Evolutionary conservation across 64 coral and sea anemone genomes (phyloP), one percentile per base, ranked within the genome.

Genomic region (Catalaphyllia jardinei): DNA sequence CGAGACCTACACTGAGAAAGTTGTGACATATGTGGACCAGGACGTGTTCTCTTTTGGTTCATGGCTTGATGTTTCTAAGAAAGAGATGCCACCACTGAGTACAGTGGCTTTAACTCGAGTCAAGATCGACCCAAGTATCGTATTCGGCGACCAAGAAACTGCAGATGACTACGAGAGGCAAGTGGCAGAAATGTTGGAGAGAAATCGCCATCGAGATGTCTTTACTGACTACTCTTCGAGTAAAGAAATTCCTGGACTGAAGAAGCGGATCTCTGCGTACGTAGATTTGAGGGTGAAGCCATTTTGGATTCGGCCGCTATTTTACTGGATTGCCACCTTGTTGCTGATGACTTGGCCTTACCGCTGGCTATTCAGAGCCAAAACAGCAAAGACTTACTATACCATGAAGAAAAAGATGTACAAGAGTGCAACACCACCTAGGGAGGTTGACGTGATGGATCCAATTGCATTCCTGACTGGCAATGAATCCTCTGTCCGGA

Each of bases 71-170:
- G 77, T 82, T 16, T 96, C 95, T 2, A 96, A 96, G 69, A 93
- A 67, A 16, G 88, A 96, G 12, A 93, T 93, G 95, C 95, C 95
- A 67, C 42, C 88, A 15, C 75, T 93, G 1, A 93, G 88, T 14
- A 62, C 54, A 0, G 88, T 90, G 4, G 83, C 81, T 4, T 24
- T 96, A 39, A 93, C 92, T 76, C 88, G 95, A 6, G 77, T 96
- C 10, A 96, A 86, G 57, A 93, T 93, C 12, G 83, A 96, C 10
- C 82, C 80, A 0, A 62, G 29, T 8, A 71, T 96, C 25, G 14
- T 90, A 13, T 96, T 96, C 71, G 95, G 95, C 60, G 88, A 96
- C 31, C 76, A 90, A 16, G 95, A 96, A 80, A 96, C 95, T 22
- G 62, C 75, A 0, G 71, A 91, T 5, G 92, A 86, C 25, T 96